Conservation (phyloP, 2,113 vertebrate species). For the Chunga burmeisteri region DNA sequence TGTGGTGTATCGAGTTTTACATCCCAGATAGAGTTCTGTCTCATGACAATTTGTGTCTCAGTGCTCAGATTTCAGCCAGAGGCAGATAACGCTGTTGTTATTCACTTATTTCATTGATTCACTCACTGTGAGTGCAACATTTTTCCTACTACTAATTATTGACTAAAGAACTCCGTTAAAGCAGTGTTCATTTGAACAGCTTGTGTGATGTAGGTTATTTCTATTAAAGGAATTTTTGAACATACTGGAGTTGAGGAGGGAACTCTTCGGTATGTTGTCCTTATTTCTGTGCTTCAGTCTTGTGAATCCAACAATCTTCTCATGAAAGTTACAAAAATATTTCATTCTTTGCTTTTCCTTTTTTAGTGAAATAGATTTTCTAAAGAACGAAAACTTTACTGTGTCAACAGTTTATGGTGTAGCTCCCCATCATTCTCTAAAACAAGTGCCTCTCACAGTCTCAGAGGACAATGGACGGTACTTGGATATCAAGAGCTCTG, state of each 20-base stretch:
- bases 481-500: slow-evolving; percentile 80
- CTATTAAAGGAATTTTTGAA: not conserved
- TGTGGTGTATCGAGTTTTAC: not conserved
- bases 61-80: not conserved
- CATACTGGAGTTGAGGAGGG: not conserved
- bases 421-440: slow-evolving; percentile 62
- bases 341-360: not conserved
- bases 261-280: not conserved
- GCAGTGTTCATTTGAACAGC: not conserved
- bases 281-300: not conserved
- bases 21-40: not conserved
- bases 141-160: not conserved
- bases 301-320: not conserved
- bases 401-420: slow-evolving; percentile 70
- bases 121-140: not conserved
- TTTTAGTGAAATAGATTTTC: slow-evolving; percentile 89
- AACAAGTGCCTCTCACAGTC: slow-evolving; percentile 70
- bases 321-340: not conserved
- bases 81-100: not conserved
- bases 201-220: not conserved
- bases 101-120: not conserved
- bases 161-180: not conserved
- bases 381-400: slow-evolving; percentile 83
- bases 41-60: not conserved
- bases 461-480: slow-evolving; percentile 84